A percentile compares a stretch with the other conserved stretches of the same genome.
These are phyloP conservation scores for Chrosomus eos DNA, from an alignment of 2,797 vertebrate species.

Conservation along the genomic window DNA sequence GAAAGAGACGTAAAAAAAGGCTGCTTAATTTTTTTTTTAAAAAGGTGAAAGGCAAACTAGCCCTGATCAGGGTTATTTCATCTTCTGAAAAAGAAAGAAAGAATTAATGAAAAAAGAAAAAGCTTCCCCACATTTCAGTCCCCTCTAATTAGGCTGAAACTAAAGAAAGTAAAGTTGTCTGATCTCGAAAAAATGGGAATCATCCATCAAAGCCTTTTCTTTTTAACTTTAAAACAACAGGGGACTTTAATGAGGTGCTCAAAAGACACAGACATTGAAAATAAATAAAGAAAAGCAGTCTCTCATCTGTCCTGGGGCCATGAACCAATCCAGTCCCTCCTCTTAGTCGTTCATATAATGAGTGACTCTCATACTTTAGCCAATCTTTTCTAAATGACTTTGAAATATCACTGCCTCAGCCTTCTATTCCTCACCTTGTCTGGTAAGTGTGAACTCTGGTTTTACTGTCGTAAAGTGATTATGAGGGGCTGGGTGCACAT, in stretches of 20 bases:
- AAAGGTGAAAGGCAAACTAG: neutral
- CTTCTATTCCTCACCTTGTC: neutral
- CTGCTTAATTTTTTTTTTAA: too few relatives aligned
- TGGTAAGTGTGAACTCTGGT: neutral
- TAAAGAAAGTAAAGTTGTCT: conserved; percentile 56
- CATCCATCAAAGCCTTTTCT: conserved; percentile 63
- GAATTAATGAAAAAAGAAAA: neutral
- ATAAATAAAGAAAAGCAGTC: conserved; percentile 62
- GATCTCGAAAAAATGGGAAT: conserved; percentile 63
- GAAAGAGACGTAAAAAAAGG: too few relatives aligned
- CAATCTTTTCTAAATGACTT: conserved; percentile 15
- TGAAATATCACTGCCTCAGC: conserved; percentile 8
- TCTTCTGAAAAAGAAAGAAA: neutral
- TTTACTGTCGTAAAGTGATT: neutral
- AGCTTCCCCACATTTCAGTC: neutral
- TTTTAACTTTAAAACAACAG: conserved; percentile 72
- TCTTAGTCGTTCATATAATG: conserved; percentile 20
- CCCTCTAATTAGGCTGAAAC: neutral
- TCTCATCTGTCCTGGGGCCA: conserved; percentile 66
- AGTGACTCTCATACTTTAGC: neutral
- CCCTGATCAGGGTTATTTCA: neutral
- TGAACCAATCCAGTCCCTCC: conserved; percentile 69
- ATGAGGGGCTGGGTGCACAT: neutral
- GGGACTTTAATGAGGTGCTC: conserved; percentile 72
- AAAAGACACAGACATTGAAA: conserved; percentile 69